Conservation (phyloP, 2,888 invertebrate genomes). For the Lathronympha strigana region DNA sequence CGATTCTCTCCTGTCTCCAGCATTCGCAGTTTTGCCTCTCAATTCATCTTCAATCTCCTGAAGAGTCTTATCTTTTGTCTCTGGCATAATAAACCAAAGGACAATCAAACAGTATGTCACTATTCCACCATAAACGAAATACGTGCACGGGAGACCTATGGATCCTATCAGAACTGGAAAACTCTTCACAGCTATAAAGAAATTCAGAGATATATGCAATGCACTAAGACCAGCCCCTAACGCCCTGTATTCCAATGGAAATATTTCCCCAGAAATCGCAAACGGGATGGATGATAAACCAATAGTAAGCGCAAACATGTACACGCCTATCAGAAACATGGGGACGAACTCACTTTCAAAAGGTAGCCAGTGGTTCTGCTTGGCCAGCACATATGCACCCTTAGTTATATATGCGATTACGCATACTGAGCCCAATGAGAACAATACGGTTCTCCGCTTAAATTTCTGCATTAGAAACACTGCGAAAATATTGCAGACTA, state of each 20-base stretch:
- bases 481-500: conserved; percentile 85
- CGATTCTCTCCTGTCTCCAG: conserved; percentile 56
- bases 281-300: conserved; percentile 88
- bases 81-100: conserved; percentile 85
- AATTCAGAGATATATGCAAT: conserved; percentile 85
- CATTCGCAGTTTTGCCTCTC: conserved; percentile 55
- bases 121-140: conserved; percentile 83
- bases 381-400: conserved; percentile 72
- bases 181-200: conserved; percentile 87
- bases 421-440: conserved; percentile 85
- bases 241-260: conserved; percentile 85
- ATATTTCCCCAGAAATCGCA: conserved; percentile 89
- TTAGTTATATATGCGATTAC: conserved; percentile 83
- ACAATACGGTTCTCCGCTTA: conserved; percentile 84
- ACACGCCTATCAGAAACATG: conserved; percentile 77
- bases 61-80: conserved; percentile 87
- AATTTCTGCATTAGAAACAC: conserved; percentile 85
- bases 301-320: conserved; percentile 84
- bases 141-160: conserved; percentile 83
- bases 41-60: conserved; percentile 86
- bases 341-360: conserved; percentile 75
- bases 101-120: conserved; percentile 80
- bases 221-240: conserved; percentile 87
- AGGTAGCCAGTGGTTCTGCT: conserved; percentile 59
- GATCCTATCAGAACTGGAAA: conserved; percentile 81